A percentile compares a stretch with the other conserved stretches of the same genome.
Evolutionary conservation across 2,797 vertebrate species (phyloP).

Genomic region (Chelon labrosus): DNA sequence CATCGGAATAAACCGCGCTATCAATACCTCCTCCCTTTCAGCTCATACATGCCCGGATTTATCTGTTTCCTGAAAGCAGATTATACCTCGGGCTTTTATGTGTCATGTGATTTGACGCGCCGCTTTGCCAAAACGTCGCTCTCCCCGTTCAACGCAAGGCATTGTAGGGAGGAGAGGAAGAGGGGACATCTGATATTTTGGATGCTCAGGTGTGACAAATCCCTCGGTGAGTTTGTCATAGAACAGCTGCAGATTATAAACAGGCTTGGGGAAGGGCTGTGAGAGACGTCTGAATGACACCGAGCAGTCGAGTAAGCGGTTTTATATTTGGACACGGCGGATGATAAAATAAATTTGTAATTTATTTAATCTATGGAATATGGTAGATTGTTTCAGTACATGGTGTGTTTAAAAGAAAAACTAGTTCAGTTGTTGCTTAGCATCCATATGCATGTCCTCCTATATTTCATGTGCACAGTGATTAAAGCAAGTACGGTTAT

Average conservation of each 20-base stretch:
- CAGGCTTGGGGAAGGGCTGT: slow-evolving; percentile 9
- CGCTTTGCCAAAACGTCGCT: slow-evolving; percentile 40
- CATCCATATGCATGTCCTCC: no score
- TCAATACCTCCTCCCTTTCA: slow-evolving; percentile 34
- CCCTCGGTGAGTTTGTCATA: slow-evolving; percentile 41
- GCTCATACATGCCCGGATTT: slow-evolving; percentile 18
- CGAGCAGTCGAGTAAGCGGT: slow-evolving; percentile 21
- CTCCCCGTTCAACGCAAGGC: slow-evolving; percentile 33
- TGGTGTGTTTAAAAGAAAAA: no score
- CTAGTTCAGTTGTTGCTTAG: no score
- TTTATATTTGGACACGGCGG: no score
- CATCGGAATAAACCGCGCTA: not conserved
- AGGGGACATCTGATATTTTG: slow-evolving; percentile 35
- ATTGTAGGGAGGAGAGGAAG: slow-evolving; percentile 8
- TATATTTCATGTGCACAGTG: no score
- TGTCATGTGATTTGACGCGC: slow-evolving; percentile 39
- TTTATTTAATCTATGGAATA: no score
- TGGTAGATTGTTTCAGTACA: no score
- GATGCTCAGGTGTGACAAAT: slow-evolving; percentile 67
- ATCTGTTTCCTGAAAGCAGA: slow-evolving; percentile 47
- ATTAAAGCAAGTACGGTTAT: no score
- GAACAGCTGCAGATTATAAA: slow-evolving; percentile 57
- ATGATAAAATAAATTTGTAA: no score
- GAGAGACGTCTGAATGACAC: slow-evolving; percentile 37
- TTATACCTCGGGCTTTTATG: slow-evolving; percentile 54